These are phyloP conservation scores for Pipa parva DNA, from an alignment of 2,113 vertebrate genomes.

Conservation along the genomic window DNA sequence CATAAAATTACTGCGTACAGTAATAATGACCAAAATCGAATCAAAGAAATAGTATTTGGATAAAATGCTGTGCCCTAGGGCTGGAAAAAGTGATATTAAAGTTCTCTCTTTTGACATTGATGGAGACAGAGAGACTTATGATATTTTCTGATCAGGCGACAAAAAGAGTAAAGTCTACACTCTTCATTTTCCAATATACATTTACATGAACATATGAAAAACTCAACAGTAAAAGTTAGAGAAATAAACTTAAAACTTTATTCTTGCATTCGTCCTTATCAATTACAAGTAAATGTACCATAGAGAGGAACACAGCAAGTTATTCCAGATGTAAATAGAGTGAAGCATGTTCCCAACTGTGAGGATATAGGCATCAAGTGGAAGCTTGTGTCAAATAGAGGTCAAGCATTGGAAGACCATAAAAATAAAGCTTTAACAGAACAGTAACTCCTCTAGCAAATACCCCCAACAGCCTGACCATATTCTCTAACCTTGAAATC, in stretches of 20 bases:
- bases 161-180: too few relatives aligned
- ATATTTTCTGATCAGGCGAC: too few relatives aligned
- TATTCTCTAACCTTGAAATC: not conserved
- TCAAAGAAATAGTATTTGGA: too few relatives aligned
- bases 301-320: not conserved
- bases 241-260: not conserved
- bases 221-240: not conserved
- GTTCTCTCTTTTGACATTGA: too few relatives aligned
- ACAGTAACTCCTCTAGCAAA: not conserved
- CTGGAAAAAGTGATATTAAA: too few relatives aligned
- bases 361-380: not conserved
- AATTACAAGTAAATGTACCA: not conserved
- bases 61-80: too few relatives aligned
- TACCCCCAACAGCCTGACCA: constrained; percentile 3
- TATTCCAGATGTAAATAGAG: not conserved
- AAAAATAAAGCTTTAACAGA: constrained; percentile 12
- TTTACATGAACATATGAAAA: too few relatives aligned
- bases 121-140: too few relatives aligned
- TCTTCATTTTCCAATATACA: too few relatives aligned
- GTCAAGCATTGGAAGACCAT: constrained; percentile 13
- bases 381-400: constrained; percentile 20
- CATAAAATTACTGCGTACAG: too few relatives aligned
- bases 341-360: not conserved
- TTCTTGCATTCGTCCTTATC: not conserved
- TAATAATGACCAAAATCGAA: too few relatives aligned